Percentiles rank a stretch among this genome's conserved stretches.
These are phyloP conservation scores for Subacronicta megacephala DNA, from an alignment of 2,888 invertebrate species.

Conservation along the genomic window DNA sequence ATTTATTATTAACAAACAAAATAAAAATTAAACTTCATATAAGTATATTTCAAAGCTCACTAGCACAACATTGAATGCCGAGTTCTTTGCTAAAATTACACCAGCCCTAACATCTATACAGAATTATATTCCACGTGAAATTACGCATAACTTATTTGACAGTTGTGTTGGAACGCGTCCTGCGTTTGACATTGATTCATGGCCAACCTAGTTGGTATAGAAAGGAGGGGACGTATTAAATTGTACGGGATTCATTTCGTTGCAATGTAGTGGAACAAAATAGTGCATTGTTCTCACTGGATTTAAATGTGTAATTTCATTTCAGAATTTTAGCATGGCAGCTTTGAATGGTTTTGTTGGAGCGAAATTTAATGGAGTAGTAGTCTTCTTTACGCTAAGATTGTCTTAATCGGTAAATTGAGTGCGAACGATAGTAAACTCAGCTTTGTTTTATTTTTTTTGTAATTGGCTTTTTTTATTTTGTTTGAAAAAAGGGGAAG, in stretches of 20 bases:
- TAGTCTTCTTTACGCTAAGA: slow-evolving; percentile 8
- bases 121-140: slow-evolving; percentile 53
- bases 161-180: slow-evolving; percentile 50
- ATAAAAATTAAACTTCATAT: too few species aligned
- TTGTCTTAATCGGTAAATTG: slow-evolving; percentile 19
- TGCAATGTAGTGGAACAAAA: slow-evolving; percentile 64
- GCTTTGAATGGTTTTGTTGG: slow-evolving; percentile 17
- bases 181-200: slow-evolving; percentile 60
- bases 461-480: background rate
- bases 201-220: slow-evolving; percentile 39
- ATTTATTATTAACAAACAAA: too few species aligned
- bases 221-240: slow-evolving; percentile 51
- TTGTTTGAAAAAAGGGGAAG: background rate
- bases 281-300: slow-evolving; percentile 56
- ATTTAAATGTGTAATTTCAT: slow-evolving; percentile 47
- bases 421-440: slow-evolving; percentile 5
- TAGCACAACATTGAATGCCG: slow-evolving; percentile 6
- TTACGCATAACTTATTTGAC: slow-evolving; percentile 60
- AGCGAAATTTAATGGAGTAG: slow-evolving; percentile 31
- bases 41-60: slow-evolving; percentile 3
- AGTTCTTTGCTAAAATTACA: slow-evolving; percentile 19
- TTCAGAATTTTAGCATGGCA: slow-evolving; percentile 43
- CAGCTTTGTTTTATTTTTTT: slow-evolving; percentile 1
- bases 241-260: slow-evolving; percentile 56
- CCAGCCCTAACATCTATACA: slow-evolving; percentile 35